Percentiles rank a stretch among this genome's conserved stretches.
These are phyloP conservation scores for Nasonovia ribisnigri DNA, from an alignment of 2,888 invertebrate genomes.

Conservation along the genomic window DNA sequence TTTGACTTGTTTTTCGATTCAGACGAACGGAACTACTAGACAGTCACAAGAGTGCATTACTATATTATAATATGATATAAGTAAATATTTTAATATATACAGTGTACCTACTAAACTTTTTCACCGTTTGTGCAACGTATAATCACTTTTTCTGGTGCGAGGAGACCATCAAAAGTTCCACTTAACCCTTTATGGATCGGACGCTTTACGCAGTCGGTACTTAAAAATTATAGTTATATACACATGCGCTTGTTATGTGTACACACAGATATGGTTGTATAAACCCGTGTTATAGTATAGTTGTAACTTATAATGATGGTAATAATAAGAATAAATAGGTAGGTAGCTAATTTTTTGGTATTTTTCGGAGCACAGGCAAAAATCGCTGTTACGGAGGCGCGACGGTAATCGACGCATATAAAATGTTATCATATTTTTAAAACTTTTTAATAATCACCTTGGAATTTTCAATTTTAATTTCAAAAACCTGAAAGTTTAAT, in stretches of 20 bases:
- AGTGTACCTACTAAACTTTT: neutral
- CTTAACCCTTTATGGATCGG: neutral
- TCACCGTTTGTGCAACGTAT: neutral
- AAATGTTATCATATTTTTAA: neutral
- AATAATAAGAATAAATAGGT: neutral
- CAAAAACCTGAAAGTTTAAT: neutral
- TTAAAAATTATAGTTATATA: neutral
- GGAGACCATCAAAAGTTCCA: neutral
- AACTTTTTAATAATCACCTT: neutral
- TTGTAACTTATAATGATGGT: no score
- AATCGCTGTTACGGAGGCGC: neutral
- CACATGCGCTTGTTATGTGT: neutral
- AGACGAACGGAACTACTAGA: neutral
- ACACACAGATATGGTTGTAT: neutral
- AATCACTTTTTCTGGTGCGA: neutral
- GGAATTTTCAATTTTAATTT: neutral
- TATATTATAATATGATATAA: neutral
- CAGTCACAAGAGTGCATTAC: neutral
- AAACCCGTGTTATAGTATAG: neutral
- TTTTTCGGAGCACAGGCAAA: neutral
- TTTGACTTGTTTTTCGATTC: neutral
- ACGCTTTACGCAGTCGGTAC: neutral
- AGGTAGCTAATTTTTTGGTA: neutral
- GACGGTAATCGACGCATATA: neutral
- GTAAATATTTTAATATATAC: no score